Conservation (phyloP, 2,888 invertebrate genomes). For the Plebejus melissa region DNA sequence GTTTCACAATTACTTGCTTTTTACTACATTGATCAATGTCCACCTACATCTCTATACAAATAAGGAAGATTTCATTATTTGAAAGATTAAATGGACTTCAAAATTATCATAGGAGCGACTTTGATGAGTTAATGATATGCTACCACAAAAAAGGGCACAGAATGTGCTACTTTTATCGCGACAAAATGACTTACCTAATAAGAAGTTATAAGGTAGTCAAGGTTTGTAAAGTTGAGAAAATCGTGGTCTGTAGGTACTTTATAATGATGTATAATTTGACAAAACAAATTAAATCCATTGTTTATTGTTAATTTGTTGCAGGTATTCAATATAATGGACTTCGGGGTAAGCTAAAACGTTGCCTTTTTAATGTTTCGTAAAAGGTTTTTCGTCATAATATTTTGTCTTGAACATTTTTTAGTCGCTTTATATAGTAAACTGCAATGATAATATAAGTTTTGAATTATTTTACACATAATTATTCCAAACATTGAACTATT, state of each 20-base stretch:
- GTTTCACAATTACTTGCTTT: too few relatives aligned
- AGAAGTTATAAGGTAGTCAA: too few relatives aligned
- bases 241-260: not conserved
- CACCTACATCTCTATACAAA: too few relatives aligned
- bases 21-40: too few relatives aligned
- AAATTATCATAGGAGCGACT: too few relatives aligned
- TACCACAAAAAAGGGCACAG: too few relatives aligned
- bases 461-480: not conserved
- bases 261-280: not conserved
- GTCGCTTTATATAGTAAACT: not conserved
- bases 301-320: conserved; percentile 34
- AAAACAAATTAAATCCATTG: not conserved
- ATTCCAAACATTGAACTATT: not conserved
- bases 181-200: too few relatives aligned
- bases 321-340: conserved; percentile 47
- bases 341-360: conserved; percentile 39
- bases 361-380: not conserved
- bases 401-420: not conserved
- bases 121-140: too few relatives aligned
- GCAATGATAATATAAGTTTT: not conserved
- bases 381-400: not conserved
- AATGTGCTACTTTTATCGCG: too few relatives aligned
- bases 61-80: too few relatives aligned
- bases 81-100: too few relatives aligned
- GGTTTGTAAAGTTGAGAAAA: too few relatives aligned